Evolutionary conservation across 1,140 invertebrate species (phyloP), one percentile per base, ranked within the genome.

Genomic region (Nylanderia fulva): DNA sequence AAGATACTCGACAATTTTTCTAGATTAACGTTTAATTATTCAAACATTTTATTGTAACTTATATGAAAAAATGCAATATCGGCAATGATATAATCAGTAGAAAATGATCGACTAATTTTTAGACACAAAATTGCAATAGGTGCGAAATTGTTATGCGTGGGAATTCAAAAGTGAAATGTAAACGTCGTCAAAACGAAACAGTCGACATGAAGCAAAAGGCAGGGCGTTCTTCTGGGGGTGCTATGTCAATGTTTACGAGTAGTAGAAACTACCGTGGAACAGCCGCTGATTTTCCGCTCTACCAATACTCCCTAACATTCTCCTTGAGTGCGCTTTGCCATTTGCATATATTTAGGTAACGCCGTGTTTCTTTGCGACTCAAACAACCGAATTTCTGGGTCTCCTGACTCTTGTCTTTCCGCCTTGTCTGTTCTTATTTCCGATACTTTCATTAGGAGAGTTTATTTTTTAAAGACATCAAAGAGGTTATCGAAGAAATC

Each of bases 241-340:
- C 61, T 56, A 13, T 79, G 54, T 87, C 56, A 88, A 85, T 82
- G 87, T 88, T 85, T 88, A 64, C 72, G 24, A 27, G 63, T 39
- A 68, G 76, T 36, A 68, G 24, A 68, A 42, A 39, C 66, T 7
- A 27, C 24, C 33, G 58, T 24, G 27, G 27, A 56, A 45, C 27
- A 54, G 64, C 24, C 52, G 15, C 42, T 7, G 77, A 72, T n/a
- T 82, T 79, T 60, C 66, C 52, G 54, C 39, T 48, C 45, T 42
- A 71, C 52, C 64, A 58, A 80, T 80, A 56, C 64, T 52, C 27
- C 24, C 13, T 29, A 18, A 42, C 24, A 45, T 71, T 69, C 54
- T 27, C 27, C 24, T 11, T 71, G 36, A 68, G 18, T 58, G 58
- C 7, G 52, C 66, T 60, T 15, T 8, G 52, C 39, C 66, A 82